Evolutionary conservation across 1,140 invertebrate genomes (phyloP).

Genomic region (Microplitis mediator): DNA sequence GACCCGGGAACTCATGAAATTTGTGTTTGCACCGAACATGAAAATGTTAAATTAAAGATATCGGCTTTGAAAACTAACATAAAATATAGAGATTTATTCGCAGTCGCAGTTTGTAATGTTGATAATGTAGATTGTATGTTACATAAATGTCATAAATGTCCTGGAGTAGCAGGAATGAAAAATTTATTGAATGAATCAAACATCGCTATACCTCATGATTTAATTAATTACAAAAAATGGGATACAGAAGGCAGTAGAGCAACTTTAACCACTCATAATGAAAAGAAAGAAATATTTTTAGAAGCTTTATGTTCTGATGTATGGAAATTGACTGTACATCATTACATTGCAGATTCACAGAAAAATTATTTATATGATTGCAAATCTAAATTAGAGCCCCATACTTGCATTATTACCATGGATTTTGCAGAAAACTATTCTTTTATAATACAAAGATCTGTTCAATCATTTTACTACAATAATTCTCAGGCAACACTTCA

Average conservation of each 20-base stretch:
- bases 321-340: constrained; percentile 22
- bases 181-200: background rate
- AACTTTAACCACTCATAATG: background rate
- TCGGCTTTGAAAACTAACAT: constrained; percentile 5
- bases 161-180: background rate
- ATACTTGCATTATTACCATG: constrained; percentile 22
- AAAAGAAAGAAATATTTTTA: background rate
- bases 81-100: constrained; percentile 15
- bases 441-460: constrained; percentile 26
- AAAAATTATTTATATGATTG: constrained; percentile 18
- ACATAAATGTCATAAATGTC: constrained; percentile 8
- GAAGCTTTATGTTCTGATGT: background rate
- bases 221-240: background rate
- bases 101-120: background rate
- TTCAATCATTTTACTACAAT: constrained; percentile 31
- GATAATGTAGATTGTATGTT: background rate
- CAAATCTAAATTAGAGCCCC: constrained; percentile 3
- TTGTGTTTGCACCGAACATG: constrained; percentile 22
- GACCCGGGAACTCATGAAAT: constrained; percentile 18
- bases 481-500: constrained; percentile 28
- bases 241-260: background rate
- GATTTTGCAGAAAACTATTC: constrained; percentile 26
- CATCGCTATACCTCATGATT: background rate
- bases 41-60: constrained; percentile 22
- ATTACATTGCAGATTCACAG: constrained; percentile 24